Conservation (phyloP, 2,113 vertebrate genomes). For the Parus major region DNA sequence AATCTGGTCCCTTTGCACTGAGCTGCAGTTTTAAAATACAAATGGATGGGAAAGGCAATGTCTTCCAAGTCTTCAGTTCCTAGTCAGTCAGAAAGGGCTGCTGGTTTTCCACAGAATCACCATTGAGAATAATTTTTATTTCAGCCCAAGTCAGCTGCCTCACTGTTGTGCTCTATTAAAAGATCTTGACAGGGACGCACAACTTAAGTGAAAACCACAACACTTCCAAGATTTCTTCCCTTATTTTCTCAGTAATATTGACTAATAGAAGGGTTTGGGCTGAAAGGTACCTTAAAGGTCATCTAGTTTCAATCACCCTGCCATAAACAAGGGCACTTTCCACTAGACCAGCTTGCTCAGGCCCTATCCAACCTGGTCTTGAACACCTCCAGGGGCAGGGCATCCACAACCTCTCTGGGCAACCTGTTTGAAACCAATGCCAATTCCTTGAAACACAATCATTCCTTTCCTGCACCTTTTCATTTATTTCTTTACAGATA, state of each 20-base stretch:
- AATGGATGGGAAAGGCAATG: not conserved
- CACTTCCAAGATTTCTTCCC: not conserved
- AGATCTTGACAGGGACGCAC: not conserved
- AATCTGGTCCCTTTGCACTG: not conserved
- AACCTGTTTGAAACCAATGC: not conserved
- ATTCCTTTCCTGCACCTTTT: not conserved
- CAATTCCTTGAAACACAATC: not conserved
- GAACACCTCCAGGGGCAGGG: not conserved
- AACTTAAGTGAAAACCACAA: not conserved
- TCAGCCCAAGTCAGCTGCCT: not conserved
- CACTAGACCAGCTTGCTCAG: not conserved
- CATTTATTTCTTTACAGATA: not conserved
- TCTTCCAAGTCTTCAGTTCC: not conserved
- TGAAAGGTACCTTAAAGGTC: not conserved
- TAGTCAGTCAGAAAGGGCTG: not conserved
- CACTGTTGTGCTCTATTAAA: not conserved
- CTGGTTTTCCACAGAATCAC: not conserved
- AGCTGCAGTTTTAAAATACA: not conserved
- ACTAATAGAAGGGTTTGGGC: not conserved
- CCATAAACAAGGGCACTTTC: not conserved
- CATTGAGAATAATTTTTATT: not conserved
- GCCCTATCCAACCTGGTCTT: not conserved
- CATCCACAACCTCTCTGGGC: not conserved
- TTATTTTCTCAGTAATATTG: not conserved
- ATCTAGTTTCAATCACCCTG: not conserved